Percentiles rank a stretch among this genome's conserved stretches.
These are phyloP conservation scores for Orchesellides sinensis DNA, from an alignment of 2,888 invertebrate genomes.

Conservation along the genomic window DNA sequence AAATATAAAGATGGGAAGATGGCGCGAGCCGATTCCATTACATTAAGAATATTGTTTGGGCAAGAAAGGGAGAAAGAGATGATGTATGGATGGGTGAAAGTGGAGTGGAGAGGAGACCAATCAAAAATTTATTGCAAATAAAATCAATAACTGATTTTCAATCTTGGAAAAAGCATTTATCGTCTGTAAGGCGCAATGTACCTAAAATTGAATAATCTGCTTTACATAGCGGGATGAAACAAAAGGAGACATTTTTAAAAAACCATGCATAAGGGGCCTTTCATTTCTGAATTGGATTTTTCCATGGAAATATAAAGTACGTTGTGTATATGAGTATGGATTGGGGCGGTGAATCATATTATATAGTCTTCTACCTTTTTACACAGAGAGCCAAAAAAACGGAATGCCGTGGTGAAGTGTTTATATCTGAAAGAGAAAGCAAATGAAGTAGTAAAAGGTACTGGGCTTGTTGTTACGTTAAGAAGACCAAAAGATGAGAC, in stretches of 20 bases:
- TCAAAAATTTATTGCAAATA: conserved; percentile 60
- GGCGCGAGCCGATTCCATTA: conserved; percentile 22
- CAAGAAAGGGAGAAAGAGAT: conserved; percentile 26
- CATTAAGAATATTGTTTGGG: conserved; percentile 56
- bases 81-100: conserved; percentile 48
- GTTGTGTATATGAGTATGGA: not conserved
- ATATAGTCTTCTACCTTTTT: not conserved
- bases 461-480: not conserved
- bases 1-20: too few relatives aligned
- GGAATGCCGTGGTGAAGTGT: not conserved
- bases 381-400: not conserved
- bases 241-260: too few relatives aligned
- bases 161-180: conserved; percentile 56
- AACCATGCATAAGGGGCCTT: too few relatives aligned
- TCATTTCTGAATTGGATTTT: not conserved
- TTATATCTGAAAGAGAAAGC: conserved; percentile 7
- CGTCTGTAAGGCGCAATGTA: too few relatives aligned
- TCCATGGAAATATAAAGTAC: not conserved
- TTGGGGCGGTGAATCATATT: not conserved
- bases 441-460: not conserved
- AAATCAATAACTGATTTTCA: conserved; percentile 57
- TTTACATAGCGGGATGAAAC: not conserved
- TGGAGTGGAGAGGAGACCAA: conserved; percentile 32
- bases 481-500: conserved; percentile 24
- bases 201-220: too few relatives aligned